Conservation (phyloP, 2,113 vertebrate genomes). For the Catharus bicknelli region DNA sequence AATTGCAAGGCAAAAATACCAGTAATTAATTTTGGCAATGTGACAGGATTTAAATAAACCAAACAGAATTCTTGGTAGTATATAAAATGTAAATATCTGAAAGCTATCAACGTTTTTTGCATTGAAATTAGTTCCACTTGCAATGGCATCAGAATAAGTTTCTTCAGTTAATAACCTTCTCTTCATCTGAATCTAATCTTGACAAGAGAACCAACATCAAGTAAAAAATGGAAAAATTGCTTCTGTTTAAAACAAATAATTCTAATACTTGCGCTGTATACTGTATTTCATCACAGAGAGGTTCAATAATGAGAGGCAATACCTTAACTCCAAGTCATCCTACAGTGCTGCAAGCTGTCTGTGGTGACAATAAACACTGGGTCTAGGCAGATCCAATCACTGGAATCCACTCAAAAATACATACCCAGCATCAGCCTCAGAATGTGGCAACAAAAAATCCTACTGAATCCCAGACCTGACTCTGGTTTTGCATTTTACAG, state of each 20-base stretch:
- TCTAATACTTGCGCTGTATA: background rate
- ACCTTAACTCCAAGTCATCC: background rate
- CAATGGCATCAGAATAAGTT: background rate
- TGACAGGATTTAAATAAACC: constrained; percentile 22
- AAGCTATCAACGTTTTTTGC: background rate
- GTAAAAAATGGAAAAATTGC: background rate
- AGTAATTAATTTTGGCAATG: constrained; percentile 35
- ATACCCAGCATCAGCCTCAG: background rate
- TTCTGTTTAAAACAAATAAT: background rate
- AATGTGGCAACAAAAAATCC: background rate
- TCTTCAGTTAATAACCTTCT: background rate
- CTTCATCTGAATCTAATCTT: constrained; percentile 15
- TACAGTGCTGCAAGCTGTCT: background rate
- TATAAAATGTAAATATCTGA: constrained; percentile 20
- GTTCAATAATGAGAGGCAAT: background rate
- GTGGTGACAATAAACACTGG: background rate
- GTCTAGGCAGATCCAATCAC: background rate
- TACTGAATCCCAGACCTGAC: background rate
- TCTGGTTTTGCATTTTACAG: background rate
- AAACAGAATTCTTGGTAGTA: background rate
- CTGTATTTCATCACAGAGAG: background rate
- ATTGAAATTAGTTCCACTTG: constrained; percentile 22
- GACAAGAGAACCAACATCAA: background rate
- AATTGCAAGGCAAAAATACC: constrained; percentile 10
- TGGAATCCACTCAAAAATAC: background rate